Base-by-base conservation (phyloP, 2,113 vertebrate genomes). In the Myrmecobius fasciatus region DNA sequence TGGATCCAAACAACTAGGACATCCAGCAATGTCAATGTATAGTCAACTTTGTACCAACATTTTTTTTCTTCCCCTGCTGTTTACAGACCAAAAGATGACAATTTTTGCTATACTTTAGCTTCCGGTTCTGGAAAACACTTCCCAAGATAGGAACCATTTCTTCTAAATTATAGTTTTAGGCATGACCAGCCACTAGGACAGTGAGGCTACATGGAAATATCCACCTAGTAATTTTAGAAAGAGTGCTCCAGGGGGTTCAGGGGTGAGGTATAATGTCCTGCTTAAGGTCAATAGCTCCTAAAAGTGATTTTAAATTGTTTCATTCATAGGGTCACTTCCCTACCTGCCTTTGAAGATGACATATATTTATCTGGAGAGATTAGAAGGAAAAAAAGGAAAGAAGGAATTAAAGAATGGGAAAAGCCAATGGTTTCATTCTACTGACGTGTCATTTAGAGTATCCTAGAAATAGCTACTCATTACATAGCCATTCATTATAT, bases 211-310 rank as follows among this genome's bases (percentile, higher is more conserved):
- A 90, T 90, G 95, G 95, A 98, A 98, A 94, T 91, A 90, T 90
- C 96, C 95, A 98, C 97, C 98, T 96, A 97, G 97, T 96, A 97
- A 98, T 98, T 98, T 98, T 28, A 97, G 54, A 83, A 48, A 95
- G 93, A 96, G 52, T 25, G 95, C 51, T 92, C 52, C 3, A 0
- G 91, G 9, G 56, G 53, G 22, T 89, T 83, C 11, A 91, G 48
- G 67, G 92, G 28, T 25, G 24, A 90, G 25, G 20, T 43, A 43
- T 20, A 83, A n/a, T 83, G 67, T 1, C 67, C 26, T 88, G 92
- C 90, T 6, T 95, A 53, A 52, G 95, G 53, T 51, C 92, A 95
- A 89, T 56, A 83, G 17, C 88, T 28, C 12, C 96, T 95, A 92
- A 75, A 92, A 94, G 2, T 48, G 91, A 93, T 92, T 93, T 97